Percentiles rank a stretch among this genome's conserved stretches.
phyloP scores from a whole-genome alignment of 2,888 invertebrate genomes.

The Amiota minor region DNA sequence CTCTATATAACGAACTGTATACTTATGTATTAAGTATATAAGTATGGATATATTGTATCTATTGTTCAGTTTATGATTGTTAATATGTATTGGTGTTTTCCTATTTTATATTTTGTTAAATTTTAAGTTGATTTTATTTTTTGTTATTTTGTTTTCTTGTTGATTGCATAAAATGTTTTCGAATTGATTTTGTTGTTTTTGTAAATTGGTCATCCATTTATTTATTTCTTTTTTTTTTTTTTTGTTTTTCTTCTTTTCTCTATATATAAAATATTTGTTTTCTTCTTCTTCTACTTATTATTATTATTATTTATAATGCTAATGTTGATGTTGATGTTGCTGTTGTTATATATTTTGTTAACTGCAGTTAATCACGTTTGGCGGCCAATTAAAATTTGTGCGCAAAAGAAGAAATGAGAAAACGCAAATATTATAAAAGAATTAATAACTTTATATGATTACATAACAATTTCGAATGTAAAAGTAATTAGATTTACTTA shows the following conservation, averaged over 20 bases:
- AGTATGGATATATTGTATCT: neutral
- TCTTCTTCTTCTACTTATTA: neutral
- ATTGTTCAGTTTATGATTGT: neutral
- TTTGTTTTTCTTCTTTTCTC: neutral
- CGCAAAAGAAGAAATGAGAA: constrained; percentile 35
- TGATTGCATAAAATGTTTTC: constrained; percentile 45
- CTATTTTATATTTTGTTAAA: neutral
- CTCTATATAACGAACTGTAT: constrained; percentile 10
- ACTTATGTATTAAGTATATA: neutral
- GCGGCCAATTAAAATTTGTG: constrained; percentile 54
- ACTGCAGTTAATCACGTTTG: constrained; percentile 48
- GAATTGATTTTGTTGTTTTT: constrained; percentile 25
- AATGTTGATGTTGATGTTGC: constrained; percentile 18
- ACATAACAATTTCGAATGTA: constrained; percentile 44
- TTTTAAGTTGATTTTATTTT: constrained; percentile 1
- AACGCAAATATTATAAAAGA: constrained; percentile 48
- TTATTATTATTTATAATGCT: neutral
- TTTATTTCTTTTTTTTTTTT: constrained; percentile 22
- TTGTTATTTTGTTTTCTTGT: constrained; percentile 8
- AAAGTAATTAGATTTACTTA: constrained; percentile 15
- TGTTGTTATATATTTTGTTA: constrained; percentile 31
- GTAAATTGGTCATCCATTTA: constrained; percentile 34
- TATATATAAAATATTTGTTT: neutral
- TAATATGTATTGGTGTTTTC: neutral
- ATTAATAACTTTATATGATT: constrained; percentile 51